Base-by-base conservation (phyloP, 2,888 invertebrate genomes). In the Subacronicta megacephala region DNA sequence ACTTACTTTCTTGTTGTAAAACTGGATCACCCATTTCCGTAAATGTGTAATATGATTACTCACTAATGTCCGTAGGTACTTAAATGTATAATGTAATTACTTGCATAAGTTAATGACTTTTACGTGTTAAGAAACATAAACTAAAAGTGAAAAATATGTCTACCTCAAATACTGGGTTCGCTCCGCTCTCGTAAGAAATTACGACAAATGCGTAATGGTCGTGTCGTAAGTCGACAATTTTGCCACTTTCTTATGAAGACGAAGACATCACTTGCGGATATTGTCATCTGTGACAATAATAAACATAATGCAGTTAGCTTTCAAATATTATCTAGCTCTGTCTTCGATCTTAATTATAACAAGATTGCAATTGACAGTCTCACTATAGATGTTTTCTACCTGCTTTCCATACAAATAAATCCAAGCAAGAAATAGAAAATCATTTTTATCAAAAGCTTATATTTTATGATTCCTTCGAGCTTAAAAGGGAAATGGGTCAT, bases 131-230 rank as follows among this genome's bases (percentile, higher is more conserved):
- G 58, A 51, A 41, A 57, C 54, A 44, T 62, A 62, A 64, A 76
- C 60, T 71, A 61, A 77, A 72, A 75, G 76, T 70, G 62, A 60
- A 68, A 62, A 68, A 78, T 62, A 41, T 44, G 59, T 67, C 87
- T 84, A 84, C 79, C 82, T 84, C 72, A 72, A 80, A 76, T 56
- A 79, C 78, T 82, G 69, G 77, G 83, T 85, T 87, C 72, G 83
- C 83, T 85, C 67, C 84, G 85, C 87, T 89, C 88, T 89, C 87
- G 82, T 88, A 87, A 88, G 84, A 87, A 85, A 88, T 91, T 88
- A 87, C 88, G 80, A 83, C 87, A 86, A 89, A 90, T 84, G 83
- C 87, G 86, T 91, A 91, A 92, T 90, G 78, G 79, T 75, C 84
- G 82, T 88, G 88, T 83, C 88, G 89, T 87, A 90, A 90, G 81